These are phyloP conservation scores for Novumbra hubbsi DNA, from an alignment of 2,797 vertebrate species.

Conservation along the genomic window DNA sequence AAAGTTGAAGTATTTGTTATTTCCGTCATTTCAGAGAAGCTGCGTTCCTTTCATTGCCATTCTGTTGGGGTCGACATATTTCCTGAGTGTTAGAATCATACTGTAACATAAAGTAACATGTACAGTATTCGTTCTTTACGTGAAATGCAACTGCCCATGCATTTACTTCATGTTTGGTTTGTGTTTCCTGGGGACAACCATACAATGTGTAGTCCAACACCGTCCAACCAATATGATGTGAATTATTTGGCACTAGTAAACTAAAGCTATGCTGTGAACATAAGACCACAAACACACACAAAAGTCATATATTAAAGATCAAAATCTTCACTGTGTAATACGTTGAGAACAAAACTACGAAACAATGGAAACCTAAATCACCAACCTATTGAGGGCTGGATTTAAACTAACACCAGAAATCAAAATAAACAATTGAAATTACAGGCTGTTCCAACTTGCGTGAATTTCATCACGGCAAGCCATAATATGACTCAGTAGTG, in stretches of 20 bases:
- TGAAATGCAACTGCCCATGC: neutral
- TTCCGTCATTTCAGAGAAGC: neutral
- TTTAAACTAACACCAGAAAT: no score
- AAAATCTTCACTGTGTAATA: no score
- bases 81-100: conserved; percentile 6
- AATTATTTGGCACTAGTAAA: conserved; percentile 53
- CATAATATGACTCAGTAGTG: no score
- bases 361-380: no score
- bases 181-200: neutral
- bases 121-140: neutral
- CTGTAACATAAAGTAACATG: neutral
- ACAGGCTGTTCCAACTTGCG: no score
- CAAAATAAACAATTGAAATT: no score
- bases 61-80: neutral
- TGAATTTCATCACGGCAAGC: no score
- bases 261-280: conserved; percentile 34
- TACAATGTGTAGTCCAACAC: neutral
- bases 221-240: conserved; percentile 55
- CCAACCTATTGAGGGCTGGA: no score
- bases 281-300: conserved; percentile 29
- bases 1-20: neutral
- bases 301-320: no score
- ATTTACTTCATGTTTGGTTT: no score
- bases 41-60: neutral
- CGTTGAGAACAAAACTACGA: no score